These are phyloP conservation scores for Mesocricetus auratus DNA, from an alignment of 2,113 vertebrate genomes.

Conservation along the genomic window DNA sequence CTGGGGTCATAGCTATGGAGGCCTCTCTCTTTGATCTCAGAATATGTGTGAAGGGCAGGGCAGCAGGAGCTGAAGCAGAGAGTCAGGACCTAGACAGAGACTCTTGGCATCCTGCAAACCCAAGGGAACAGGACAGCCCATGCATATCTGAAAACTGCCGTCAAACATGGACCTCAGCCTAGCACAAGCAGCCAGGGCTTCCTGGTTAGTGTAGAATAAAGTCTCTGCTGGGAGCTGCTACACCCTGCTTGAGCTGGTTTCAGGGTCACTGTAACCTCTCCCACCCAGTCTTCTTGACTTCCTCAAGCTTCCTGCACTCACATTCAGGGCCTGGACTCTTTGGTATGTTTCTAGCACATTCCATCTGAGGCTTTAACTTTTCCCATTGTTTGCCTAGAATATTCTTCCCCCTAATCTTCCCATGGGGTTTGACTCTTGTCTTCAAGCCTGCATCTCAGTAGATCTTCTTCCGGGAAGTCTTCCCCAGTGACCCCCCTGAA, in stretches of 20 bases:
- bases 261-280: not conserved
- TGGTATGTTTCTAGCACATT: not conserved
- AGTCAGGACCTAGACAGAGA: no score
- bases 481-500: not conserved
- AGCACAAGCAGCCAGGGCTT: fast-evolving
- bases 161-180: not conserved
- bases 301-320: not conserved
- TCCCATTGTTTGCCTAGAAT: not conserved
- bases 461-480: not conserved
- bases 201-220: not conserved
- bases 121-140: no score
- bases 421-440: not conserved
- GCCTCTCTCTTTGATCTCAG: not conserved
- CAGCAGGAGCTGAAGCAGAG: fast-evolving
- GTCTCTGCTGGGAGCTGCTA: not conserved
- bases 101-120: not conserved
- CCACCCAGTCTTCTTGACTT: no score
- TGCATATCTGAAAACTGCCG: fast-evolving
- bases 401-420: not conserved
- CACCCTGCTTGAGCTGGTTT: not conserved
- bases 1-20: not conserved
- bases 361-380: not conserved
- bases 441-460: not conserved
- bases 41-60: not conserved
- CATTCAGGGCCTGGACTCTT: not conserved